Base-by-base conservation (phyloP, 53 echinoderm and acorn worm species). In the Hippasteria phrygiana region DNA sequence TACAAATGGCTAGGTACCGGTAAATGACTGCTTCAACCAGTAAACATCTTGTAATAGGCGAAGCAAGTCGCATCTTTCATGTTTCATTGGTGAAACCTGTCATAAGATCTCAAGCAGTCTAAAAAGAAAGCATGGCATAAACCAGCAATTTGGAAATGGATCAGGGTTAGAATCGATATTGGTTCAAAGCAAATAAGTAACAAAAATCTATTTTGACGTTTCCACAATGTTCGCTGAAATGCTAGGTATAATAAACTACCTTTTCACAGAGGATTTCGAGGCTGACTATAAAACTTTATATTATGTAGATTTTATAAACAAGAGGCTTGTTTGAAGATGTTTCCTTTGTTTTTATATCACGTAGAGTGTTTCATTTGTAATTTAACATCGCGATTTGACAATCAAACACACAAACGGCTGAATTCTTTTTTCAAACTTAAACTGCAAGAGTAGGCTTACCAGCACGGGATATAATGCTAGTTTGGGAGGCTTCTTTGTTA, bases 321-420 rank as follows among this genome's bases (percentile, higher is more conserved):
- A 80, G 80, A 80, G 80, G 80, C 62, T 59, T 29, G 62, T 33
- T 50, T 79, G 28, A 3, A 40, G 42, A 3, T 59, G 20, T 59
- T 54, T 59, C 59, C 59, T 59, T 26, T 20, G 59, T 59, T 59
- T n/a, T 59, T 59, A 59, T 59, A 59, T 56, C 43, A 55, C 54
- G 43, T 81, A 32, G 40, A 56, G 2, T 80, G 64, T 28, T 64
- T 81, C 46, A 24, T 27, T 81, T 85, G 85, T 50, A 70, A 71
- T 71, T 69, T 51, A 83, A 33, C 82, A 67, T 50, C 38, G 85
- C 54, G 41, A 50, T 85, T 85, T 54, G 70, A 51, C 70, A 70
- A 85, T 71, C 71, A 70, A 71, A 43, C 22, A 43, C 24, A 54
- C 34, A 26, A 39, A 17, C 28, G 69, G 83, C 83, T 83, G 69